phyloP scores from a whole-genome alignment of 2,113 vertebrate species.

The Rattus norvegicus region GRCr8 NC_086028.1:42208501-42209000 shows the following conservation, averaged over 20 bases:
- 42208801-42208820: constrained; percentile 89
- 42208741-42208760: constrained; percentile 95
- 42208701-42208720: constrained; percentile 96
- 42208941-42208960: constrained; percentile 88
- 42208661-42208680: constrained; percentile 96
- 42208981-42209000: constrained; percentile 90
- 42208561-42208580: constrained; percentile 97
- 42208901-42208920: constrained; percentile 82
- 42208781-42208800: constrained; percentile 92
- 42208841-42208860: constrained; percentile 81
- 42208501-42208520: constrained; percentile 93
- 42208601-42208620: constrained; percentile 98
- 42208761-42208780: constrained; percentile 95
- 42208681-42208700: constrained; percentile 94
- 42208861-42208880: constrained; percentile 75
- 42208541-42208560: constrained; percentile 94
- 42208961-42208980: constrained; percentile 86
- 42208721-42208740: constrained; percentile 97
- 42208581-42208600: constrained; percentile 95
- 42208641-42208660: constrained; percentile 97
- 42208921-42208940: constrained; percentile 86
- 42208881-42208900: constrained; percentile 79
- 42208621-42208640: constrained; percentile 96
- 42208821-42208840: constrained; percentile 87
- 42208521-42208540: constrained; percentile 94